Evolutionary conservation across 2,888 invertebrate species (phyloP).

Genomic region (Neoascia interrupta): DNA sequence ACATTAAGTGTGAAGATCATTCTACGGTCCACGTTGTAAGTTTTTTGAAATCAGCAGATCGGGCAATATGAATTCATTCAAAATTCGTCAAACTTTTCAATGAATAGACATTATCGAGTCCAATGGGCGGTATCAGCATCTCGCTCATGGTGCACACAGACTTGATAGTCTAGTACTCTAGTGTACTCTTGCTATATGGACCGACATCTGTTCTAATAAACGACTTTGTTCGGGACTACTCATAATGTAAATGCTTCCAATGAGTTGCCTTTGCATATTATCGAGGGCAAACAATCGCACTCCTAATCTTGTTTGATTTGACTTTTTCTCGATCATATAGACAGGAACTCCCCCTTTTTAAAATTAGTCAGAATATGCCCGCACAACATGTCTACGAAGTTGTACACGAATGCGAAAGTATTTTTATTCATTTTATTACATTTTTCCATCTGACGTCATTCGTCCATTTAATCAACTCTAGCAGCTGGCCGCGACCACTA

Average conservation of each 20-base stretch:
- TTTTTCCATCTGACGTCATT: constrained; percentile 49
- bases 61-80: constrained; percentile 16
- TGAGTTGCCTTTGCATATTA: no score
- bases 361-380: no score
- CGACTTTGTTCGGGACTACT: no score
- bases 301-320: not conserved
- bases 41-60: constrained; percentile 5
- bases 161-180: no score
- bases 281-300: constrained; percentile 54
- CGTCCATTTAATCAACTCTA: not conserved
- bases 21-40: no score
- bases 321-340: not conserved
- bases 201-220: constrained; percentile 56
- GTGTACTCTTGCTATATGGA: no score
- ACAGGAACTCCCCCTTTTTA: no score
- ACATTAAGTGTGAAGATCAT: no score
- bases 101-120: constrained; percentile 24
- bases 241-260: no score
- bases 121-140: constrained; percentile 40
- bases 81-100: constrained; percentile 27
- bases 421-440: constrained; percentile 38
- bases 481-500: not conserved
- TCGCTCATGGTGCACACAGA: constrained; percentile 18
- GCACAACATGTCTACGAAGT: no score
- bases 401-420: no score